These are phyloP conservation scores for Phenganax stokvisi DNA, from an alignment of 92 coral and sea anemone species.

Conservation along the genomic window DNA sequence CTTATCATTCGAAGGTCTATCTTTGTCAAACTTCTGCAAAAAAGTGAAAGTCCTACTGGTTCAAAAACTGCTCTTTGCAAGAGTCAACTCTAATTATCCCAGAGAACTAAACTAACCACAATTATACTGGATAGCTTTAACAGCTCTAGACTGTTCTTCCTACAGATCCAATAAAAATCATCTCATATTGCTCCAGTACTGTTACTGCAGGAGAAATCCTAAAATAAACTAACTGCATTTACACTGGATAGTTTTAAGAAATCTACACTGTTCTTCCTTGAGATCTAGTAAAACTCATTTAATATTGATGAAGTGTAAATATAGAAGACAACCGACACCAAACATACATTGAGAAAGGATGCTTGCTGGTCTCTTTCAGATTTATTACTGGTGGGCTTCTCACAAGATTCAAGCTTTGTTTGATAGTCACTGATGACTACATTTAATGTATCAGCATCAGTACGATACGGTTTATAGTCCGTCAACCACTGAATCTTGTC, in stretches of 20 bases:
- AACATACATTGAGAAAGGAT: slow-evolving; percentile 29
- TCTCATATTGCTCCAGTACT: too few relatives aligned
- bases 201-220: background rate
- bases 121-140: background rate
- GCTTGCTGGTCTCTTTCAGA: slow-evolving; percentile 39
- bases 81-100: background rate
- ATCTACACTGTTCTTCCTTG: background rate
- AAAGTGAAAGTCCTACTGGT: background rate
- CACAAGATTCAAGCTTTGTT: slow-evolving; percentile 29
- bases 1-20: slow-evolving; percentile 20
- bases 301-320: too few relatives aligned
- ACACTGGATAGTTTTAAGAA: background rate
- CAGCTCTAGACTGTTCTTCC: background rate
- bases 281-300: background rate
- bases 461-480: slow-evolving; percentile 24
- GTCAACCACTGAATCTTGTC: slow-evolving; percentile 35
- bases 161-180: too few relatives aligned
- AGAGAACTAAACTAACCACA: too few relatives aligned
- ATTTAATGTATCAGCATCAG: slow-evolving; percentile 21
- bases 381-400: slow-evolving; percentile 38
- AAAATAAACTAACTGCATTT: background rate
- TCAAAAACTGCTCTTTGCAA: background rate
- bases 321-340: too few relatives aligned
- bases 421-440: slow-evolving; percentile 15
- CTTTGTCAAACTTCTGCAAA: slow-evolving; percentile 24